phyloP scores from a whole-genome alignment of 2,888 invertebrate genomes.

The Cheilosia scutellata region DNA sequence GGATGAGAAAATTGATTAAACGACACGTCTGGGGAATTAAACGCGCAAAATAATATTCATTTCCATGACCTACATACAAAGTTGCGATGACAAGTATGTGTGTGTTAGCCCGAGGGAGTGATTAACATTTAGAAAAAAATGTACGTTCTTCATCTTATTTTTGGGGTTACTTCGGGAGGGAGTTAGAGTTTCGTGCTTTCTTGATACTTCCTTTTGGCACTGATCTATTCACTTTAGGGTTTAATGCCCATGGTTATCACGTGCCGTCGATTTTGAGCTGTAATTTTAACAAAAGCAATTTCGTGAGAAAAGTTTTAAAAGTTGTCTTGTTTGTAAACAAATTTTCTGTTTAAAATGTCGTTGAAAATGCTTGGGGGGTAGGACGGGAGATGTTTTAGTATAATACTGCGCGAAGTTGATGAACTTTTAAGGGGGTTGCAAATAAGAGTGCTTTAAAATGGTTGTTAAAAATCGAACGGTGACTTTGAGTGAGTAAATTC shows the following conservation, averaged over 20 bases:
- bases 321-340: background rate
- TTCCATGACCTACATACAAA: no score
- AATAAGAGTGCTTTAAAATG: background rate
- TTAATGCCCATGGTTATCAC: background rate
- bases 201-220: no score
- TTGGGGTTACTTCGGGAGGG: no score
- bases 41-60: background rate
- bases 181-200: no score
- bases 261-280: background rate
- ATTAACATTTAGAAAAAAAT: no score
- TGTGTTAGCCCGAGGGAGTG: background rate
- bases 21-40: background rate
- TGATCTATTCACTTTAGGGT: background rate
- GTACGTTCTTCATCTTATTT: no score
- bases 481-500: no score
- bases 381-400: no score
- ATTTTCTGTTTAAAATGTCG: background rate
- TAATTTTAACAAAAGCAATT: background rate
- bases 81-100: no score
- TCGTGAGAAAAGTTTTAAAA: background rate
- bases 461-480: no score
- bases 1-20: conserved; percentile 20
- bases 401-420: background rate
- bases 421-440: background rate
- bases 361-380: no score